Conservation (phyloP, 2,888 invertebrate species). For the Galerucella calmariensis region DNA sequence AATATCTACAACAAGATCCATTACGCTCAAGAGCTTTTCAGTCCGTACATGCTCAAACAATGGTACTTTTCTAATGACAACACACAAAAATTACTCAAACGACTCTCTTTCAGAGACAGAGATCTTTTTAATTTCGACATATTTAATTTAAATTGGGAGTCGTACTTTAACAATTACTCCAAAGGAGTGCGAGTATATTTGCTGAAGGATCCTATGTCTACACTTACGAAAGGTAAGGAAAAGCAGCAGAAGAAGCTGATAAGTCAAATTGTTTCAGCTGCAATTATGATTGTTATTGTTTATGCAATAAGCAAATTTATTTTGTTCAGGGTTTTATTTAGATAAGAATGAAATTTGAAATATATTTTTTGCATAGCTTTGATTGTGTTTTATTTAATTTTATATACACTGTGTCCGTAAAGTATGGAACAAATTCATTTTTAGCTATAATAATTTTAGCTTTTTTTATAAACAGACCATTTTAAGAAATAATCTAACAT, state of each 20-base stretch:
- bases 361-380: neutral
- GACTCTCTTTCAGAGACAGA: constrained; percentile 70
- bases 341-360: constrained; percentile 5
- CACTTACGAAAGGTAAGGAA: constrained; percentile 75
- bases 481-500: too few relatives aligned
- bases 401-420: too few relatives aligned
- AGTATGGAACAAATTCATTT: too few relatives aligned
- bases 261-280: constrained; percentile 54
- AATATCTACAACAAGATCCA: constrained; percentile 81
- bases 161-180: constrained; percentile 75
- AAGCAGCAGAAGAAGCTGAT: constrained; percentile 60
- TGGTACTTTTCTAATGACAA: constrained; percentile 80
- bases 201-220: constrained; percentile 81
- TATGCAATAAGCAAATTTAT: constrained; percentile 41
- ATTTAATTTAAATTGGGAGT: constrained; percentile 78
- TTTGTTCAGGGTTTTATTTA: constrained; percentile 37
- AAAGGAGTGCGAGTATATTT: constrained; percentile 81
- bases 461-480: too few relatives aligned
- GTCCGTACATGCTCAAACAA: constrained; percentile 82
- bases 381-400: too few relatives aligned
- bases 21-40: constrained; percentile 66
- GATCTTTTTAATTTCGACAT: constrained; percentile 75
- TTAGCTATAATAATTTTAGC: too few relatives aligned
- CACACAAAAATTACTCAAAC: constrained; percentile 69
- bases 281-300: constrained; percentile 22